Base-by-base conservation (phyloP, 2,113 vertebrate species). In the Taurulus bubalis region DNA sequence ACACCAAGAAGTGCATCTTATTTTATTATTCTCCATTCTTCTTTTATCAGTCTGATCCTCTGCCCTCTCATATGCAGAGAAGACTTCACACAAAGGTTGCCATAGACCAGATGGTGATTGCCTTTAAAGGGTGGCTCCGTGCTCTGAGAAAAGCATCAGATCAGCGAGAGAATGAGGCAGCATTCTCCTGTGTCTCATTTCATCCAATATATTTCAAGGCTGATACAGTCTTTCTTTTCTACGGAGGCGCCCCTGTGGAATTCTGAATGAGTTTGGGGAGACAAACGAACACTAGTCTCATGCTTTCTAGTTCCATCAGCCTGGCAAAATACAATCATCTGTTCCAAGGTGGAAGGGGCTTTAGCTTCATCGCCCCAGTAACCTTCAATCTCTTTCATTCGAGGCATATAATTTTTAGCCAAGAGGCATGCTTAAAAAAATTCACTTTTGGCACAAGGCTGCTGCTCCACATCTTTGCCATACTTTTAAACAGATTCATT, bases 141-240 rank as follows among this genome's bases (percentile, higher is more conserved):
- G 68, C 45, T 11, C 49, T 68, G 71, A 86, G 85, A 84, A 85
- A 87, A 87, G 81, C 53, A 81, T 85, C 78, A 82, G 75, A 91
- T 89, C 81, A 87, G 75, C 82, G 64, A 28, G 63, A 80, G 65
- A 60, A 80, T 65, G 87, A 86, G 81, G 70, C 71, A 80, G 75
- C 85, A 87, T 87, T 89, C 91, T 89, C 87, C 63, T 26, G 86
- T 70, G 90, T 83, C 89, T 91, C 87, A 86, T 94, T 92, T 85
- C 62, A 77, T 83, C 86, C 88, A 91, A 91, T 94, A 91, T 85
- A 91, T 93, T 89, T 91, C 88, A 91, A 80, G 72, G 86, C 73
- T 68, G 87, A 89, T 89, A 79, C 80, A 70, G 77, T 77, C 71
- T 71, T 87, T 91, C 91, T 87, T 86, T 84, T 80, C 77, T 80